phyloP scores from a whole-genome alignment of 2,888 invertebrate genomes.

The Orthonychiurus folsomi region DNA sequence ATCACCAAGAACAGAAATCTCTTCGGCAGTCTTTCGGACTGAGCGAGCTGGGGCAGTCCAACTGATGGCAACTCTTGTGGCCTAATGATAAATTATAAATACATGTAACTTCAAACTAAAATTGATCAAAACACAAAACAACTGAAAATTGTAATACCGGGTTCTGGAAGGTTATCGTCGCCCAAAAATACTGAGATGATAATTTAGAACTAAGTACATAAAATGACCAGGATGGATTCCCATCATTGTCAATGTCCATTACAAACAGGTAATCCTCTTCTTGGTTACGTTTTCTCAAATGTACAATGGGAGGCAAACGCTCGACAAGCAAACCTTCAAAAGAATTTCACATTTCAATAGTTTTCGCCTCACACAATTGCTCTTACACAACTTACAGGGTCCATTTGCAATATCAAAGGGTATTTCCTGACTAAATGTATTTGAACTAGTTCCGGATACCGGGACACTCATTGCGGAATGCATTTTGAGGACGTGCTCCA shows the following conservation, averaged over 20 bases:
- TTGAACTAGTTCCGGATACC: too few relatives aligned
- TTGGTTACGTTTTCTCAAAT: neutral
- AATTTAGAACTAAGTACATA: neutral
- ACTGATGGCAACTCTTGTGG: neutral
- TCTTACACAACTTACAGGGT: too few relatives aligned
- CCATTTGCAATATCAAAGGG: too few relatives aligned
- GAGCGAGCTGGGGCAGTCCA: neutral
- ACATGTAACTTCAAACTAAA: neutral
- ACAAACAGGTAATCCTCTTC: neutral
- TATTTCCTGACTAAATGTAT: too few relatives aligned
- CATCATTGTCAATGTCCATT: neutral
- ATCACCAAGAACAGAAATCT: neutral
- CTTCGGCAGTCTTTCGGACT: neutral
- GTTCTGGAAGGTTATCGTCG: neutral
- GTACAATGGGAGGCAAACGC: neutral
- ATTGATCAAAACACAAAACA: neutral
- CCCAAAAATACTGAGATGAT: neutral
- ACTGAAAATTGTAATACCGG: neutral
- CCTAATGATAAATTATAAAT: neutral
- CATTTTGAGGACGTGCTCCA: too few relatives aligned
- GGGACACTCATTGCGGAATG: too few relatives aligned
- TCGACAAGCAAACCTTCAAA: neutral
- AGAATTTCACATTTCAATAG: too few relatives aligned
- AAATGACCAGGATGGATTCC: neutral
- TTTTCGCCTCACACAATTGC: too few relatives aligned